phyloP scores from a whole-genome alignment of 2,888 invertebrate species.

The Neocrepidodera transversa region DNA sequence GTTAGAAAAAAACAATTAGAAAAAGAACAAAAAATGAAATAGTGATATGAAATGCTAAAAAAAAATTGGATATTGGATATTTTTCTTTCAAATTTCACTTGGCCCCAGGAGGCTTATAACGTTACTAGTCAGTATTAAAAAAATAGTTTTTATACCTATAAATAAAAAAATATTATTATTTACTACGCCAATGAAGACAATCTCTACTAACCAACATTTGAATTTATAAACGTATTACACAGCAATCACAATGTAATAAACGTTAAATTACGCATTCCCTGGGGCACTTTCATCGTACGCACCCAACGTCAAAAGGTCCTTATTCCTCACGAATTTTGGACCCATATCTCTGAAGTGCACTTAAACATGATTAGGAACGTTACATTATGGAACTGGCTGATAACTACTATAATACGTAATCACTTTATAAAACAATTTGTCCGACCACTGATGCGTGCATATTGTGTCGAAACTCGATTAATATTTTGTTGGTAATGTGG shows the following conservation, averaged over 20 bases:
- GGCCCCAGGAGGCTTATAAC: too few relatives aligned
- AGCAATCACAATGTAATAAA: conserved; percentile 44
- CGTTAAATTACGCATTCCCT: conserved; percentile 42
- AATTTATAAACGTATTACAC: conserved; percentile 40
- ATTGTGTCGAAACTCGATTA: conserved; percentile 62
- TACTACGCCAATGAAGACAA: conserved; percentile 15
- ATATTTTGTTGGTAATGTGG: conserved; percentile 59
- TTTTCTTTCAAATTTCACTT: too few relatives aligned
- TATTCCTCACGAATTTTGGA: conserved; percentile 39
- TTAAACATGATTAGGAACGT: conserved; percentile 52
- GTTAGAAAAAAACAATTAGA: too few relatives aligned
- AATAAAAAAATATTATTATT: too few relatives aligned
- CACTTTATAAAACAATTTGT: conserved; percentile 84
- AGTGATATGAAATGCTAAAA: too few relatives aligned
- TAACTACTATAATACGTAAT: conserved; percentile 70
- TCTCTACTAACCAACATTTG: conserved; percentile 32
- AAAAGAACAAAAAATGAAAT: too few relatives aligned
- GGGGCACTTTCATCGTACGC: conserved; percentile 35
- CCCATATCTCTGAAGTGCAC: conserved; percentile 50
- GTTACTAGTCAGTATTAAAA: too few relatives aligned
- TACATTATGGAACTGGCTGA: conserved; percentile 56
- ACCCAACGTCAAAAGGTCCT: conserved; percentile 35
- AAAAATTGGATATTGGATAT: too few relatives aligned
- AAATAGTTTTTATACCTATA: too few relatives aligned
- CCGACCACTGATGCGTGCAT: conserved; percentile 74